Conservation (phyloP, 2,113 vertebrate genomes). For the Periophthalmodon schlosseri region DNA sequence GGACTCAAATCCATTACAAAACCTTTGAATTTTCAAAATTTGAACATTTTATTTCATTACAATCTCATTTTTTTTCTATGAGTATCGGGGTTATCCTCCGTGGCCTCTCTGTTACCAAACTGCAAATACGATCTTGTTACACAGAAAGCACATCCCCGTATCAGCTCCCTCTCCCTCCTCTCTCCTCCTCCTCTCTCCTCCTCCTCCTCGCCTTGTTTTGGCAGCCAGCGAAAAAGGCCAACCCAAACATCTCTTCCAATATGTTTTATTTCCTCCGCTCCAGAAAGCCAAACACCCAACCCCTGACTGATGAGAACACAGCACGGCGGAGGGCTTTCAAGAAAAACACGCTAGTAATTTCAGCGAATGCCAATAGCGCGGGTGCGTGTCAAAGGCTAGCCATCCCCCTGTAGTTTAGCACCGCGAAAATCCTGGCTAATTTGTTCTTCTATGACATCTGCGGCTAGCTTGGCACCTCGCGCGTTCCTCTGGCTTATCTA, state of each 20-base stretch:
- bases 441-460: slow-evolving; percentile 43
- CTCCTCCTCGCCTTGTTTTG: neutral
- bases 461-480: slow-evolving; percentile 11
- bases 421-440: slow-evolving; percentile 33
- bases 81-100: neutral
- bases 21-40: neutral
- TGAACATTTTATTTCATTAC: neutral
- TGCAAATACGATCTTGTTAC: neutral
- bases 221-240: slow-evolving; percentile 58
- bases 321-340: slow-evolving; percentile 19
- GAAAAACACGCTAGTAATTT: slow-evolving; percentile 39
- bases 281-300: slow-evolving; percentile 52
- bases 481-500: slow-evolving; percentile 44
- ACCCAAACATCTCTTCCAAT: slow-evolving; percentile 51
- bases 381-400: slow-evolving; percentile 34
- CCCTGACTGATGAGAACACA: slow-evolving; percentile 50
- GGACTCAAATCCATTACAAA: neutral
- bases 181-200: no score
- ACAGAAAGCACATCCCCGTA: slow-evolving; percentile 12
- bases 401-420: slow-evolving; percentile 24
- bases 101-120: neutral
- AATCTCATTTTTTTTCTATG: neutral
- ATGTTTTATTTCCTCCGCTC: slow-evolving; percentile 48
- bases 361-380: slow-evolving; percentile 29
- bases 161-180: slow-evolving; percentile 5